phyloP scores from a whole-genome alignment of 2,888 invertebrate genomes.

The Metopia argyrocephala region DNA sequence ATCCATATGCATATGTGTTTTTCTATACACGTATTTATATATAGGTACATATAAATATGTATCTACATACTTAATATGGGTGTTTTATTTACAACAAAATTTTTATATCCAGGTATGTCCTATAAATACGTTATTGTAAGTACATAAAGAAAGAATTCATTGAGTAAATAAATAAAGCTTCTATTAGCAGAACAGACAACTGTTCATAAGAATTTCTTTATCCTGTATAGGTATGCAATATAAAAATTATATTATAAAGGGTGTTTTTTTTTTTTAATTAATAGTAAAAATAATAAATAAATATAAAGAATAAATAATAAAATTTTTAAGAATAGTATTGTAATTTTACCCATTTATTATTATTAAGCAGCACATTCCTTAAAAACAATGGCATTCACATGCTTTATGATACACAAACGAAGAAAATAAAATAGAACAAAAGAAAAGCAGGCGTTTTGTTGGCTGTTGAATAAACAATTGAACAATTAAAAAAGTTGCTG shows the following conservation, averaged over 20 bases:
- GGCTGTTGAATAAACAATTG: slow-evolving; percentile 68
- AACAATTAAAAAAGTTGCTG: slow-evolving; percentile 77
- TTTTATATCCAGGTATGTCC: background rate
- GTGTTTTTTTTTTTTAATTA: too few relatives aligned
- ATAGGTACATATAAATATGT: too few relatives aligned
- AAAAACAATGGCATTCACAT: slow-evolving; percentile 11
- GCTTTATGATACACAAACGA: background rate
- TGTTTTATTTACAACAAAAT: background rate
- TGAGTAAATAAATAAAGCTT: background rate
- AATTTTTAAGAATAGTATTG: too few relatives aligned
- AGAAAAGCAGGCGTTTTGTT: slow-evolving; percentile 74
- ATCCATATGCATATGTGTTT: background rate
- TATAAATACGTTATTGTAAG: too few relatives aligned
- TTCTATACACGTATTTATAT: too few relatives aligned
- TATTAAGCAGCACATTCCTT: slow-evolving; percentile 34
- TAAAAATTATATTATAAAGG: too few relatives aligned
- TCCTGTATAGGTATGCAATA: too few relatives aligned
- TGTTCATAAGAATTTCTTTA: too few relatives aligned
- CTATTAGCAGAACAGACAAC: too few relatives aligned
- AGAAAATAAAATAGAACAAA: slow-evolving; percentile 30
- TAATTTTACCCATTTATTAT: background rate
- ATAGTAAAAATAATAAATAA: too few relatives aligned
- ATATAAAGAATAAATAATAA: too few relatives aligned
- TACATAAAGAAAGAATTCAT: background rate
- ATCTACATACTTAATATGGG: too few relatives aligned